Evolutionary conservation across 2,888 invertebrate species (phyloP), one percentile per base, ranked within the genome.

Genomic region (Microplitis deprimator): DNA sequence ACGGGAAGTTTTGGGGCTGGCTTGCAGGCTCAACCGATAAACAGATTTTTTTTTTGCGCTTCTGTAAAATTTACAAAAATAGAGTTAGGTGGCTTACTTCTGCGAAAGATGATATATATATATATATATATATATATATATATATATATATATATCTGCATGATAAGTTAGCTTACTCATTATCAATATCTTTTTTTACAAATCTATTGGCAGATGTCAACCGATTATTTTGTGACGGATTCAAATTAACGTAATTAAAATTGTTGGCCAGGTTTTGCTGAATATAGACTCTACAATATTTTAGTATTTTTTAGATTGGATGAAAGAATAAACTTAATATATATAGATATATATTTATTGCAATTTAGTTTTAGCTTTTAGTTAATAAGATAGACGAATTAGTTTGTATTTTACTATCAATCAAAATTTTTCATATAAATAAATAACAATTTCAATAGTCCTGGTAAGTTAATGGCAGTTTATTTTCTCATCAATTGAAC

Each of bases 291-390:
- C 38, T 67, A 69, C 75, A 76, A 62, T 78, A 74, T 38, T 65
- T 64, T 68, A 62, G 78, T 77, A 76, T 77, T 79, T 80, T 80
- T 79, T 77, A 80, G 73, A 79, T 79, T 75, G 76, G 78, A 78
- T 76, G 73, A 75, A 61, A 77, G 59, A 40, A 59, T 65, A 60
- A 50, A 61, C 69, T 68, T 20, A 29, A 59, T 17, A 70, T 38
- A 68, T 64, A 29, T 41, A 13, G 60, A 75, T 40, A 69, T 70
- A 70, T 75, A 60, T 64, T 38, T 50, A 50, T 50, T 41, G n/a
- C 41, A 13, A 16, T 40, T 29, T 16, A 13, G 13, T 29, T 69
- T 61, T 68, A n/a, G 50, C 39, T 50, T n/a, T 41, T 10, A 29
- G 68, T 61, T 29, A 50, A 13, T 61, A n/a, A 60, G n/a, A 38